Evolutionary conservation across 2,113 vertebrate genomes (phyloP).

Genomic region (Catharus minimus): DNA sequence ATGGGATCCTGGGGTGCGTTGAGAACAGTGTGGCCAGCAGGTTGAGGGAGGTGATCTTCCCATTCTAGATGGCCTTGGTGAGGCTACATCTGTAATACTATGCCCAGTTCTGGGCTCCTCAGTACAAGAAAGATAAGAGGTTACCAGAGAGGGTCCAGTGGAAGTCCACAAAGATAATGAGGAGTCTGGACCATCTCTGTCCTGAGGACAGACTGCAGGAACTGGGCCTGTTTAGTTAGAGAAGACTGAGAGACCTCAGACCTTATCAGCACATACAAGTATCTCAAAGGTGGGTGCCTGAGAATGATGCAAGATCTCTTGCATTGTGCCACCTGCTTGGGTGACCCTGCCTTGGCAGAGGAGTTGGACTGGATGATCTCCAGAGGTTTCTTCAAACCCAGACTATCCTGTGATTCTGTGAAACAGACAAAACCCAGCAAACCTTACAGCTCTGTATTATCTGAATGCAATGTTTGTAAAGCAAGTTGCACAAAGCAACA

Average conservation of each 20-base stretch:
- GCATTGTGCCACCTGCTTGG: not conserved
- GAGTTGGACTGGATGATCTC: not conserved
- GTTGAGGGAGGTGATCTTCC: not conserved
- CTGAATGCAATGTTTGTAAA: not conserved
- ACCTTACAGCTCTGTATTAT: not conserved
- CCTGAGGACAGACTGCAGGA: not conserved
- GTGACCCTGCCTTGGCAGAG: not conserved
- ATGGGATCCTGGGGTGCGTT: rapidly evolving
- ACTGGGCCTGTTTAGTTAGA: not conserved
- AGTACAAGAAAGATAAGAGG: not conserved
- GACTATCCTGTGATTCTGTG: not conserved
- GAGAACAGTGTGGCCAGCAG: not conserved
- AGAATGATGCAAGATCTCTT: not conserved
- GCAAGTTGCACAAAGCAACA: not conserved
- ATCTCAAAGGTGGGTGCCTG: not conserved
- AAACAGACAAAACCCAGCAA: not conserved
- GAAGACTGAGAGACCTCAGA: not conserved
- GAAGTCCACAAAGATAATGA: not conserved
- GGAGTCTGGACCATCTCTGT: not conserved
- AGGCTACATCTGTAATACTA: not conserved
- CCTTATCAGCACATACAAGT: not conserved
- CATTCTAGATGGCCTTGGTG: not conserved
- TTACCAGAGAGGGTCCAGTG: too few species aligned
- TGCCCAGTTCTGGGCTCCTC: not conserved
- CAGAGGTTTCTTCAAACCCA: not conserved